A percentile compares a stretch with the other conserved stretches of the same genome.
These are phyloP conservation scores for Sebastes aleutianus DNA, from an alignment of 2,797 vertebrate genomes.

Conservation along the genomic window DNA sequence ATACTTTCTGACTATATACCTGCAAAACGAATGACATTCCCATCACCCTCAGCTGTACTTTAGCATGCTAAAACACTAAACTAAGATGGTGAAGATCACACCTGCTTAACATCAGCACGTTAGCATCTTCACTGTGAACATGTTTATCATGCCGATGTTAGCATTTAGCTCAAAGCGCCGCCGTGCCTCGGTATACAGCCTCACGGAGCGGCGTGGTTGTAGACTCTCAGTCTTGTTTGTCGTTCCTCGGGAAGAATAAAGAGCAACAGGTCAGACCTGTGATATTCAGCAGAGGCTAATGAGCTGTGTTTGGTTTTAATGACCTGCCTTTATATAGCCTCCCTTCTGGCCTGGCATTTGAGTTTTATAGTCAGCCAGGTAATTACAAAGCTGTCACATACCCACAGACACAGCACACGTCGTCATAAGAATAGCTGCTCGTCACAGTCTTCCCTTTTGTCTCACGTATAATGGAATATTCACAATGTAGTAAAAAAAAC, in stretches of 20 bases:
- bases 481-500: constrained; percentile 16
- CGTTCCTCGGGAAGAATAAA: constrained; percentile 20
- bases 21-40: neutral
- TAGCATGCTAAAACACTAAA: neutral
- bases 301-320: constrained; percentile 55
- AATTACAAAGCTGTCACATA: constrained; percentile 58
- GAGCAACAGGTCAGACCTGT: constrained; percentile 39
- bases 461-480: constrained; percentile 30
- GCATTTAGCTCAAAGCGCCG: neutral
- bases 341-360: constrained; percentile 62
- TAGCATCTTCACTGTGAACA: neutral
- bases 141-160: neutral
- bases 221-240: neutral
- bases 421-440: neutral
- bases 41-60: neutral
- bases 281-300: constrained; percentile 59
- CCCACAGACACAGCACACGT: neutral
- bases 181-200: neutral
- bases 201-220: neutral
- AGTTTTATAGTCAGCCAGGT: constrained; percentile 37
- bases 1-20: neutral
- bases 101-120: neutral
- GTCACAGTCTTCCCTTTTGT: constrained; percentile 34
- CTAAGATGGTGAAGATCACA: neutral
- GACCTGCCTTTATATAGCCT: constrained; percentile 44